phyloP scores from a whole-genome alignment of 2,797 vertebrate genomes.

The Falco rusticolus region DNA sequence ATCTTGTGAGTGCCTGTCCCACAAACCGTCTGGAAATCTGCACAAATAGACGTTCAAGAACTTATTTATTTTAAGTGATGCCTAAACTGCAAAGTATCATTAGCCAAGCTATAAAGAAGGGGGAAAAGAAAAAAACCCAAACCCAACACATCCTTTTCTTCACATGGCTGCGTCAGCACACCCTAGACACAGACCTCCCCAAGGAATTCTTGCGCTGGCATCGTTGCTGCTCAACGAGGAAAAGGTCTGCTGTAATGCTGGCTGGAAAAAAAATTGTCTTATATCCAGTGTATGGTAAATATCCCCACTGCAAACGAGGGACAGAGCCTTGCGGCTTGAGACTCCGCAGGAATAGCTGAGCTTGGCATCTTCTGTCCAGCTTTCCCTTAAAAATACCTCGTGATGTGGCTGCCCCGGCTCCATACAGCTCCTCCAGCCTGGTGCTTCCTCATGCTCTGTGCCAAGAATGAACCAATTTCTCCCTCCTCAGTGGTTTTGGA shows the following conservation, averaged over 20 bases:
- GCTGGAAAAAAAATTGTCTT: not conserved
- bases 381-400: fast-evolving
- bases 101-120: not conserved
- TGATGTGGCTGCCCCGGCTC: not conserved
- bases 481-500: fast-evolving
- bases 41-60: fast-evolving
- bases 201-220: not conserved
- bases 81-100: not conserved
- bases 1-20: fast-evolving
- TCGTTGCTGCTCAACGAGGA: fast-evolving
- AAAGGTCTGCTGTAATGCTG: not conserved
- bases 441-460: fast-evolving
- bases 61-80: not conserved
- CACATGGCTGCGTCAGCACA: not conserved
- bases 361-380: not conserved
- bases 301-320: not conserved
- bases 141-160: not conserved
- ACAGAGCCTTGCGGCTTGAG: not conserved
- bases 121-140: too few relatives aligned
- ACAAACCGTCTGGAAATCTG: fast-evolving
- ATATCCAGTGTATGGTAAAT: not conserved
- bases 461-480: not conserved
- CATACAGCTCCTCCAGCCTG: fast-evolving
- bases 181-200: not conserved
- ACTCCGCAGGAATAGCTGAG: not conserved